Evolutionary conservation across 35 echinoderm and acorn worm genomes (phyloP), one percentile per base, ranked within the genome.

Genomic region (Lytechinus variegatus): DNA sequence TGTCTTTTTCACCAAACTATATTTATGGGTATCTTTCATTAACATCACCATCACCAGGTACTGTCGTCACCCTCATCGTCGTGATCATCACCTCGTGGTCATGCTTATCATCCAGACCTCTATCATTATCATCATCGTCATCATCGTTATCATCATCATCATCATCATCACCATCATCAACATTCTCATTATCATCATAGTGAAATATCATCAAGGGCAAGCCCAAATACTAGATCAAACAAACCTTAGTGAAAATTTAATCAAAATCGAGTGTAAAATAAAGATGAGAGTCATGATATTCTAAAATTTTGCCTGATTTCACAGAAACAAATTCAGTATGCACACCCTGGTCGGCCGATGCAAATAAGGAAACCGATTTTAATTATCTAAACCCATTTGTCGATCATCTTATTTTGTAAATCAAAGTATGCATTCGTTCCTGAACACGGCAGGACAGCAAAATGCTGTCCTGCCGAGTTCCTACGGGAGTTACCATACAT

Each of bases 111-210:
- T 56, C 52, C 52, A 94, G 57, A 1, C 91, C 0, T 93, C 53
- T n/a, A 4, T 93, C 91, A 54, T 52, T 9, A 94, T 57, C 52
- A 94, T 57, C 5, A 94, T 57, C 54, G 57, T 94, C 10, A 57
- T 94, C 92, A 94, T 56, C 3, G 28, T 94, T 5, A 94, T 94
- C 92, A 55, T 56, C 13, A 24, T 24, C 92, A 94, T 94, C 92
- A 55, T 24, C 52, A 94, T 94, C 52, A 93, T 93, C 91, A 93
- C 6, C 27, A 93, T 93, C 91, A 93, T 93, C 9, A 9, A 5
- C 91, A 93, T 93, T 52, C 4, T 9, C 91, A 93, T 93, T 9
- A 93, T 93, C 91, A 93, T 54, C 44, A 93, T 93, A 28, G 1
- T 93, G 27, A 29, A 89, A 89, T 27, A 29, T 3, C 27, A 8